Evolutionary conservation across 2,113 vertebrate genomes (phyloP), one percentile per base, ranked within the genome.

Genomic region (Nettapus auritus): DNA sequence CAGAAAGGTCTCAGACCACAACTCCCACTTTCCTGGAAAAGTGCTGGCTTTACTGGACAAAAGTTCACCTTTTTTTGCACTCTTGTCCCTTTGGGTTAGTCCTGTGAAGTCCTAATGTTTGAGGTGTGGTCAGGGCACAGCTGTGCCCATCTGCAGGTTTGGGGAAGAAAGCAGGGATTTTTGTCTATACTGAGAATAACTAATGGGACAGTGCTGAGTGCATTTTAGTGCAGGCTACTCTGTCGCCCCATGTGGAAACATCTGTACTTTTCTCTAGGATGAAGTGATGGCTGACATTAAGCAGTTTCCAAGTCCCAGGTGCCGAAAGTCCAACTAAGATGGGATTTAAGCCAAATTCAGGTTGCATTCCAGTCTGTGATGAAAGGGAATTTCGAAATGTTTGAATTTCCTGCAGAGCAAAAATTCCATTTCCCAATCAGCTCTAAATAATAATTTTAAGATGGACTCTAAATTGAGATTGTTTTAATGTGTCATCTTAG

Each of bases 261-360:
- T 86, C 94, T 96, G 93, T 34, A 33, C 60, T 90, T 83, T 42
- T 79, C 84, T 44, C 50, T 20, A 66, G 86, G 74, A 92, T 89
- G 86, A 97, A 88, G 96, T 92, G 96, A 87, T 13, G 28, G 86
- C 89, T 94, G 93, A 97, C 78, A 68, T 94, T 92, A 73, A 92
- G 62, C 94, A 87, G 96, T 92, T 95, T 93, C 81, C 53, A 76
- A 84, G 86, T 85, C 91, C 95, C 96, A 97, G 96, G 96, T 97
- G 91, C 93, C 0, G 2, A 94, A 96, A 95, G 94, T 48, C 95
- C 96, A 94, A 36, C 93, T 69, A 40, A 89, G 62, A 82, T 94
- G 91, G 95, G 91, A 92, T 57, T 82, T 33, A 53, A 95, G 91
- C 94, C 94, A 97, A 92, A 68, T 62, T 94, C 96, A 97, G 96